Base-by-base conservation (phyloP, 2,797 vertebrate species). In the Toxotes lorentzi region DNA sequence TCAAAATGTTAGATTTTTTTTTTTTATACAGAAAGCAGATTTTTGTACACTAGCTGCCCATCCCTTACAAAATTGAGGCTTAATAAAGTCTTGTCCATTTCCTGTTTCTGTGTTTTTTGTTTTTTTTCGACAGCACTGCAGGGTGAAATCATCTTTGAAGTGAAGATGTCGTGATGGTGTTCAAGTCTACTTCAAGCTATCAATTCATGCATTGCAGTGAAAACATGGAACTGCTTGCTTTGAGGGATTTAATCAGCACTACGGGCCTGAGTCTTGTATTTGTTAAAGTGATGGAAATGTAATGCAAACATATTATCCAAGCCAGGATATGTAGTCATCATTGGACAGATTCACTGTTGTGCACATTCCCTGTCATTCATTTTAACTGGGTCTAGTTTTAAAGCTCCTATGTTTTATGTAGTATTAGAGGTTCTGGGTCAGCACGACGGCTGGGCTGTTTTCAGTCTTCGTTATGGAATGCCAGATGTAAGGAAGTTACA, bases 401-500 rank as follows among this genome's bases (percentile, higher is more conserved):
- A 59, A 66, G 73, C 67, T 62, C 17, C 16, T 70, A 67, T 77
- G 54, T 66, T 76, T 82, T 64, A 79, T 81, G n/a, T 48, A 63
- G 32, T 73, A 58, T 69, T 61, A 40, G 35, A 53, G 30, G 56
- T 56, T 75, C 34, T 54, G 41, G 40, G 32, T 82, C 57, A 60
- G 24, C 41, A 65, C 4, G 45, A 50, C 14, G 56, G 67, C 83
- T 66, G 61, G 68, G 68, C 40, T 38, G 21, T 50, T 35, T 72
- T 62, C 54, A 35, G 53, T 56, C 54, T 61, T 86, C 60, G 6
- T 90, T 86, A 76, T 76, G 48, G 70, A 81, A 84, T 65, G 67
- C 85, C 86, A 93, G 88, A 86, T 93, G 89, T 86, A 89, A 86
- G 88, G 88, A 93, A 91, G 86, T 86, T 81, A 86, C 81, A 78